Evolutionary conservation across 2,888 invertebrate genomes (phyloP).

Genomic region (Drosophila infuscata): DNA sequence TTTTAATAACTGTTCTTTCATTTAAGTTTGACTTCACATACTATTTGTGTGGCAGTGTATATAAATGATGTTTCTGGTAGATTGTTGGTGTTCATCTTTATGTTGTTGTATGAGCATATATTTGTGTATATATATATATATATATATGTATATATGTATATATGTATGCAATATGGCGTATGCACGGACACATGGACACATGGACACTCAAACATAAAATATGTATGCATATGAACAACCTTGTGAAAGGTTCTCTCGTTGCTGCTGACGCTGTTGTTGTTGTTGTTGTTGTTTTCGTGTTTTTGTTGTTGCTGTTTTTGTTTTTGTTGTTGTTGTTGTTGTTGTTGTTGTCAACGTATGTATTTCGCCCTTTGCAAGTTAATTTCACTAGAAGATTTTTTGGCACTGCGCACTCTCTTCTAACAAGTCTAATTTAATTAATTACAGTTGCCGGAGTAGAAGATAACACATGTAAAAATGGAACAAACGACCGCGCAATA

Average conservation of each 20-base stretch:
- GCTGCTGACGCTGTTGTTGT: constrained; percentile 9
- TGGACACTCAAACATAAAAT: constrained; percentile 13
- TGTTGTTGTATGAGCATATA: neutral
- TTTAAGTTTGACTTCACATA: neutral
- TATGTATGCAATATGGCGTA: neutral
- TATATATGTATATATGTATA: neutral
- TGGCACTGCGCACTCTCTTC: constrained; percentile 17
- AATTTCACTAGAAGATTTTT: constrained; percentile 51
- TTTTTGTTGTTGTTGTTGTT: constrained; percentile 1
- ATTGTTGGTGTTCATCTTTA: constrained; percentile 2
- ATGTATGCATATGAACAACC: constrained; percentile 33
- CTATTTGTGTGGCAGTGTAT: constrained; percentile 10
- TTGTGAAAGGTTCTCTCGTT: constrained; percentile 43
- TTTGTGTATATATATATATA: neutral
- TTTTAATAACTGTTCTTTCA: neutral
- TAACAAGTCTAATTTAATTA: constrained; percentile 69
- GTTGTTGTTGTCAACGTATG: constrained; percentile 31
- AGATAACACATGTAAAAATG: constrained; percentile 56
- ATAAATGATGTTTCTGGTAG: neutral
- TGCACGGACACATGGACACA: neutral
- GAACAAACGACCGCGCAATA: constrained; percentile 50
- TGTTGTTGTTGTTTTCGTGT: neutral
- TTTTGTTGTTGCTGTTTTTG: constrained; percentile 1
- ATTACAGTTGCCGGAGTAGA: constrained; percentile 66
- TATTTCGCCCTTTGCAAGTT: constrained; percentile 44